These are phyloP conservation scores for Nesospiza acunhae DNA, from an alignment of 2,113 vertebrate genomes.

Conservation along the genomic window DNA sequence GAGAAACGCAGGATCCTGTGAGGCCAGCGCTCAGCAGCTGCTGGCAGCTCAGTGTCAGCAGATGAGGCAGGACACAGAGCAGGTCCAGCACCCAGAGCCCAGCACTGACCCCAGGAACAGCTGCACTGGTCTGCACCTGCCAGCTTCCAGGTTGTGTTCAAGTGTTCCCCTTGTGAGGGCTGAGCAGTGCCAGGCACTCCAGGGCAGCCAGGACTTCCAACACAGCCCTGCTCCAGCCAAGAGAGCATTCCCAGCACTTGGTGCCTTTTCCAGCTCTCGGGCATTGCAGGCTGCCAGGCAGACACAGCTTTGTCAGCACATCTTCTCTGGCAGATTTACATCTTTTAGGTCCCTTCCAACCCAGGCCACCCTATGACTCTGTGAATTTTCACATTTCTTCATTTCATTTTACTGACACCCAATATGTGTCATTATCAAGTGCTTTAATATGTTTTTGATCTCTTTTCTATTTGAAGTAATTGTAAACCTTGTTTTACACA, in stretches of 20 bases:
- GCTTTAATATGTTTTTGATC: background rate
- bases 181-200: fast-evolving
- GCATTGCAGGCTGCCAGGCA: background rate
- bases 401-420: background rate
- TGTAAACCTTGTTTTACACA: background rate
- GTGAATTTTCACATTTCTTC: background rate
- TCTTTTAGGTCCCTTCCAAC: background rate
- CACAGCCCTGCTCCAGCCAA: background rate
- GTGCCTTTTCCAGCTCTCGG: background rate
- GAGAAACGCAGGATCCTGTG: background rate
- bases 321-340: background rate
- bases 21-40: background rate
- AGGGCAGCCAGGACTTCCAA: background rate
- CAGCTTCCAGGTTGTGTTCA: too few relatives aligned
- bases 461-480: background rate
- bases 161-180: background rate
- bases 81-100: background rate
- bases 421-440: background rate
- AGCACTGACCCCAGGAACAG: background rate
- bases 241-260: fast-evolving
- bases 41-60: background rate
- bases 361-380: background rate
- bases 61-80: background rate
- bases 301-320: background rate
- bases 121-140: background rate